These are phyloP conservation scores for Tetraneura akinire DNA, from an alignment of 1,140 invertebrate genomes.

Conservation along the genomic window DNA sequence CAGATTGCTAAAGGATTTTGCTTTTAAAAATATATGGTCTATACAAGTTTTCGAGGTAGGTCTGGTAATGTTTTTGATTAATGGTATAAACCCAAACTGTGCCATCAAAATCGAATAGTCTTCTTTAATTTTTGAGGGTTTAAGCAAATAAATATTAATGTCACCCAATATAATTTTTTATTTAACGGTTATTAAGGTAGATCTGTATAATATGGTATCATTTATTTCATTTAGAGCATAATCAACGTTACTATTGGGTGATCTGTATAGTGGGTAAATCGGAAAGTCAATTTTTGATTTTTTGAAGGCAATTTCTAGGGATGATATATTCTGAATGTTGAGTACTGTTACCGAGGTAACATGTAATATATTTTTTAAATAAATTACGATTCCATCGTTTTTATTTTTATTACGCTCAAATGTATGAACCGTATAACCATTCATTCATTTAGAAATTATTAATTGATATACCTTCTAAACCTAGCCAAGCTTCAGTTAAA, in stretches of 20 bases:
- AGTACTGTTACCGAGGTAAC: neutral
- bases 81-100: too few species aligned
- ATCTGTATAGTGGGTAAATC: neutral
- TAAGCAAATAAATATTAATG: constrained; percentile 12
- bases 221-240: constrained; percentile 1
- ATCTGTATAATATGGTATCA: neutral
- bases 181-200: neutral
- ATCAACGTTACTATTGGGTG: neutral
- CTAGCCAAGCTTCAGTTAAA: constrained; percentile 24
- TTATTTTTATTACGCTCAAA: constrained; percentile 7
- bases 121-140: constrained; percentile 5
- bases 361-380: neutral
- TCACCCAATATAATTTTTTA: constrained; percentile 21
- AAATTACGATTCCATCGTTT: constrained; percentile 6
- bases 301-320: constrained; percentile 16
- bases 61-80: constrained; percentile 22
- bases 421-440: neutral
- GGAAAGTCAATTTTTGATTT: neutral
- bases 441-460: constrained; percentile 17
- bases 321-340: neutral
- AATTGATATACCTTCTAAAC: constrained; percentile 15
- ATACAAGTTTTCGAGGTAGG: too few species aligned
- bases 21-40: too few species aligned
- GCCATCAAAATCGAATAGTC: too few species aligned
- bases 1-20: too few species aligned